These are phyloP conservation scores for Eudyptes chrysolophus DNA, from an alignment of 2,113 vertebrate species.

Conservation along the genomic window DNA sequence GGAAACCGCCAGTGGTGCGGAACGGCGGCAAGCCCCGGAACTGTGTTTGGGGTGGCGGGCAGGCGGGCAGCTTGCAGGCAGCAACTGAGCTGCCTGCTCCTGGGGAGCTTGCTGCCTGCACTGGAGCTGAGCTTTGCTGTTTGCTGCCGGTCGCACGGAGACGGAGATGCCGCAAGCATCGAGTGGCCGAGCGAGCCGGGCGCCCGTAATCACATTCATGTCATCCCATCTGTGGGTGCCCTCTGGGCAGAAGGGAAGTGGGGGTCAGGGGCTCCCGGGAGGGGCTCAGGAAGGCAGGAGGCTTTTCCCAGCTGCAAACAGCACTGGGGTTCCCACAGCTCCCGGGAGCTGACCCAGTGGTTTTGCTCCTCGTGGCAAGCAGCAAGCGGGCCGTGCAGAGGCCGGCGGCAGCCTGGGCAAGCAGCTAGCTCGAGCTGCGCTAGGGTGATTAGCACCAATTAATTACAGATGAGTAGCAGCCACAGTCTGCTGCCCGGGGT, in stretches of 20 bases:
- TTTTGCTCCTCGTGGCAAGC: neutral
- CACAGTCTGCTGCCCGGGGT: neutral
- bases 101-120: fast-evolving
- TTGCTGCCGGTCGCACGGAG: fast-evolving
- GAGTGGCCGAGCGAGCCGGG: fast-evolving
- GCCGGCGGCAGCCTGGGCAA: neutral
- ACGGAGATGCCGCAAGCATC: fast-evolving
- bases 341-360: neutral
- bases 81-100: fast-evolving
- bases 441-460: neutral
- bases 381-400: fast-evolving
- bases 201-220: fast-evolving
- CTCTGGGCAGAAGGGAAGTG: neutral
- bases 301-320: neutral
- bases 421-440: neutral
- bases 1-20: fast-evolving
- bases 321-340: fast-evolving
- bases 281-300: neutral
- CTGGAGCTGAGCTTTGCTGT: neutral
- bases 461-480: conserved; percentile 40
- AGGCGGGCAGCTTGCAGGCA: neutral
- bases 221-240: neutral
- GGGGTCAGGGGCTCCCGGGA: neutral
- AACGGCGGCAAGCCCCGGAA: neutral
- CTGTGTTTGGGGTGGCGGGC: neutral